Percentiles rank a stretch among this genome's conserved stretches.
These are phyloP conservation scores for Aspidoscelis tigris DNA, from an alignment of 2,113 vertebrate species.

Conservation along the genomic window DNA sequence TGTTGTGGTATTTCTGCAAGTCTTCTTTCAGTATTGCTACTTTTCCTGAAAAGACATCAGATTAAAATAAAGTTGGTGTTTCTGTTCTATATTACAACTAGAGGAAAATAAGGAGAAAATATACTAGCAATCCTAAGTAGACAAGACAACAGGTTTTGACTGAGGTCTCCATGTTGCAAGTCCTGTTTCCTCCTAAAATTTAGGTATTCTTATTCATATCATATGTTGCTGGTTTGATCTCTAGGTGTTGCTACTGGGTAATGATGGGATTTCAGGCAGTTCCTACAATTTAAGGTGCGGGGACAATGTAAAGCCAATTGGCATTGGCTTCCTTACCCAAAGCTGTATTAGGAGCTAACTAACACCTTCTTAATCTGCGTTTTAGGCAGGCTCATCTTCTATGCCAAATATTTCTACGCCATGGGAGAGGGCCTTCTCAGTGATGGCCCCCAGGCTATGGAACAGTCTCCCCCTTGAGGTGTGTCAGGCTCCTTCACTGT, in stretches of 20 bases:
- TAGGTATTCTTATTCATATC: neutral
- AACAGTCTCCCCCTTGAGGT: too few species aligned
- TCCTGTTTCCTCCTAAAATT: constrained; percentile 32
- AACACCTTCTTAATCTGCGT: too few species aligned
- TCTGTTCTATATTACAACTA: neutral
- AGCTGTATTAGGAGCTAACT: neutral
- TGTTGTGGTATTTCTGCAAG: constrained; percentile 95
- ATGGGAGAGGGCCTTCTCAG: too few species aligned
- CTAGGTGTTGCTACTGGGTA: neutral
- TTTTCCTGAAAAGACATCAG: constrained; percentile 81
- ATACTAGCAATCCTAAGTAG: constrained; percentile 20
- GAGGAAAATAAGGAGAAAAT: too few species aligned
- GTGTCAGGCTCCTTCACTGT: too few species aligned
- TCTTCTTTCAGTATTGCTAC: constrained; percentile 98
- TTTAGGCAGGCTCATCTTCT: too few species aligned
- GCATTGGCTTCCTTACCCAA: neutral
- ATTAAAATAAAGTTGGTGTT: constrained; percentile 30
- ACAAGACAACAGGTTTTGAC: constrained; percentile 25
- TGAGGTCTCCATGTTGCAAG: constrained; percentile 20
- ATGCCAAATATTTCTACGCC: too few species aligned
- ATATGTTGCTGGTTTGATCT: neutral
- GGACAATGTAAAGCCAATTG: neutral
- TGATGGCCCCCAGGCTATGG: too few species aligned
- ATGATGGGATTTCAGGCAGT: neutral
- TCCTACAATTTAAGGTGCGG: neutral